Evolutionary conservation across 1,140 invertebrate genomes (phyloP), one percentile per base, ranked within the genome.

Genomic region (Oryzaephilus surinamensis): DNA sequence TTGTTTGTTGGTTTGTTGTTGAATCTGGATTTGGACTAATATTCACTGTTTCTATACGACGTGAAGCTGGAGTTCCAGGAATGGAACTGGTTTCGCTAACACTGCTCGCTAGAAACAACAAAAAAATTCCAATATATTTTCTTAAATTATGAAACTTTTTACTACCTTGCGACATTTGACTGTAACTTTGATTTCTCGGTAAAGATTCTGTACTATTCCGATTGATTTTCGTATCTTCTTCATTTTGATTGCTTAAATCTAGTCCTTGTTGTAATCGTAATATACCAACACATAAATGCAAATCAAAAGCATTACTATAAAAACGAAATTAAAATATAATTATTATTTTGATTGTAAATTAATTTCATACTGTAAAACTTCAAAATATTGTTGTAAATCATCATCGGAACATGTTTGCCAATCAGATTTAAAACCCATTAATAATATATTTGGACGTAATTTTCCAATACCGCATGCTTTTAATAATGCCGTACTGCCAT

Each of bases 391-490:
- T 17, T 76, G 71, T 5, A 93, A 64, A 41, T 84, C 76, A 19
- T 78, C 69, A 2, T 62, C 63, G 4, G 78, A 66, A 58, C 87
- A 87, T 1, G 66, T 76, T 43, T 75, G 70, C 93, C 94, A 97
- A 60, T 95, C 77, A 41, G 76, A 71, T 63, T 96, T 97, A 63
- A 84, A 96, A 4, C 94, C 94, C 76, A 94, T 77, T 43, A 95
- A 60, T 2, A 95, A 58, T 42, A 94, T 87, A 55, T 95, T 95
- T 0, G 91, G 90, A 48, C 73, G 76, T 40, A 95, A 67, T 69
- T 94, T 95, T 1, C 91, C 90, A 31, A 95, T 71, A 7, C 91
- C 91, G 13, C 77, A 77, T 1, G 81, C 79, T 70, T 90, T 83
- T 58, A 87, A 63, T 6, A 88, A 64, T 8, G 77, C 79, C 41